Percentiles rank a stretch among this genome's conserved stretches.
These are phyloP conservation scores for Podotricha telesiphe DNA, from an alignment of 2,888 invertebrate species.

Conservation along the genomic window DNA sequence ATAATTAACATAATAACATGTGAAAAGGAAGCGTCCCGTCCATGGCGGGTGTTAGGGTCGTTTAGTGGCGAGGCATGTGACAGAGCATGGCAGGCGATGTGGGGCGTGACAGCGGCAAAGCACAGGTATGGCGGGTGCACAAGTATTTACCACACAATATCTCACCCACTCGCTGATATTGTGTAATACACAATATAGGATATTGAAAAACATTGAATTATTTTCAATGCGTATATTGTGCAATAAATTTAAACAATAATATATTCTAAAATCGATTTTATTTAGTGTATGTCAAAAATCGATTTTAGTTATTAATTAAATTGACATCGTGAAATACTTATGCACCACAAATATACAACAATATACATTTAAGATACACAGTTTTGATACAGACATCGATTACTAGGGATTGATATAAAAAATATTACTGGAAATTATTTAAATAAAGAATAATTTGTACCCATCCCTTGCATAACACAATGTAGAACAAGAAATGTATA, in stretches of 20 bases:
- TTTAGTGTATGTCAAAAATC: not conserved
- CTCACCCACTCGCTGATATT: too few relatives aligned
- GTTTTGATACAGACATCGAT: constrained; percentile 24
- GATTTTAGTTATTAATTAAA: not conserved
- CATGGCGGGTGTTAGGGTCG: constrained; percentile 65
- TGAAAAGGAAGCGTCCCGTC: constrained; percentile 35
- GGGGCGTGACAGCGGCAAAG: constrained; percentile 76
- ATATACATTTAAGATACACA: constrained; percentile 30
- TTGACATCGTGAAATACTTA: constrained; percentile 15
- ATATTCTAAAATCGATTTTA: not conserved
- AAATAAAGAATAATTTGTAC: not conserved
- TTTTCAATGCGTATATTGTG: not conserved
- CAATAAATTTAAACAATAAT: not conserved
- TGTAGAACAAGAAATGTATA: constrained; percentile 21
- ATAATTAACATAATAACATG: constrained; percentile 1
- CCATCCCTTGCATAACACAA: constrained; percentile 25
- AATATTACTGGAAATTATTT: too few relatives aligned
- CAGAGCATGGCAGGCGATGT: constrained; percentile 78
- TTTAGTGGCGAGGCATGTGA: constrained; percentile 80
- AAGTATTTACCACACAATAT: constrained; percentile 32
- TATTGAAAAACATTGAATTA: too few relatives aligned
- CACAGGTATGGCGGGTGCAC: constrained; percentile 53
- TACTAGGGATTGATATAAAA: constrained; percentile 15
- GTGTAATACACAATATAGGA: too few relatives aligned
- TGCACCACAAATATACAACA: constrained; percentile 30